Evolutionary conservation across 2,797 vertebrate species (phyloP), one percentile per base, ranked within the genome.

Genomic region (Percopsis omiscomaycus): DNA sequence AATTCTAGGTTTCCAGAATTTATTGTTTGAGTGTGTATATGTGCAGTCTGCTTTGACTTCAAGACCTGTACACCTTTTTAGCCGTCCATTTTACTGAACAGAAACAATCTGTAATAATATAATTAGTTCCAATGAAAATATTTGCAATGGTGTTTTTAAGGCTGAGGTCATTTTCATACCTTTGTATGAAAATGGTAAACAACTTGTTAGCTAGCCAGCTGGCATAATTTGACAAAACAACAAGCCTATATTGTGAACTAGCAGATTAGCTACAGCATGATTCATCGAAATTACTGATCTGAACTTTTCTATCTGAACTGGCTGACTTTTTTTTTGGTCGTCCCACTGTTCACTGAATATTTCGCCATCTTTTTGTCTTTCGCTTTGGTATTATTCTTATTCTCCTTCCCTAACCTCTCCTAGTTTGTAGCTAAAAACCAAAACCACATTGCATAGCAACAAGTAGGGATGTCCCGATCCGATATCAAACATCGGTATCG

Each of bases 401-500:
- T 9, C 22, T 8, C 22, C 16, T 54, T 48, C 15, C 16, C 65
- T 67, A 14, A 29, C 28, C 8, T 77, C 51, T 32, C 49, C 61
- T 78, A 82, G 32, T 61, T 37, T 44, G 16, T 59, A 69, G 64
- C 74, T 62, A 62, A 66, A 57, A 72, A 53, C 59, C 67, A 68
- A 74, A 6, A 14, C 62, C 73, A 74, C 67, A 22, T 22, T 22
- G 22, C 22, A 22, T 22, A 22, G 22, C 22, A 22, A 22, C 22
- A 22, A 22, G 22, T 22, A 22, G 22, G 1, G 22, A 22, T 22
- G 22, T 22, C 22, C 22, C 22, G 1, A 22, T 22, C 22, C 22
- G 22, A 22, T 22, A 22, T 22, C 22, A 22, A 22, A 22, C 22
- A 22, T 22, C 22, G 22, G 22, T 22, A 22, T 22, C 22, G 22